These are phyloP conservation scores for Pteruthius melanotis DNA, from an alignment of 2,113 vertebrate genomes.

Conservation along the genomic window DNA sequence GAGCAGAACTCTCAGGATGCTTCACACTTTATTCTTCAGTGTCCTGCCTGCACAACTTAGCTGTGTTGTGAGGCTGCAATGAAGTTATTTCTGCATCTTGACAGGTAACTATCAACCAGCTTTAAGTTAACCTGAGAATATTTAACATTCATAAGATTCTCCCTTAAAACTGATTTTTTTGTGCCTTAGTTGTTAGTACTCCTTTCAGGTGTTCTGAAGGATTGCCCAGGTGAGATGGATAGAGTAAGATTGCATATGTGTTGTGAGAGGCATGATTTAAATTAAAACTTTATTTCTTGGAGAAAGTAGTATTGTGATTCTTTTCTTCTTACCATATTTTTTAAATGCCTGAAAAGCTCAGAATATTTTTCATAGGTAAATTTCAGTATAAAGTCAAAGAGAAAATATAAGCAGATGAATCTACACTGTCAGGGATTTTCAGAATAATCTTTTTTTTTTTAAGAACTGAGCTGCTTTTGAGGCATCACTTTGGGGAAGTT, in stretches of 20 bases:
- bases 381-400: neutral
- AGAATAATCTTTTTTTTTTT: fast-evolving
- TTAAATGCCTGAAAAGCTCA: neutral
- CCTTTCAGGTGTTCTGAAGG: neutral
- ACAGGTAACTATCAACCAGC: neutral
- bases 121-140: neutral
- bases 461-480: neutral
- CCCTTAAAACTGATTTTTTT: neutral
- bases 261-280: neutral
- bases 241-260: neutral
- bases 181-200: neutral
- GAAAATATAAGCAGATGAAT: neutral
- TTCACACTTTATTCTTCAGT: fast-evolving
- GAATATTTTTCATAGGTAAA: neutral
- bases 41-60: neutral
- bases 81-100: neutral
- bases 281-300: neutral
- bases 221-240: neutral
- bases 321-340: neutral
- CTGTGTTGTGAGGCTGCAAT: neutral
- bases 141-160: neutral
- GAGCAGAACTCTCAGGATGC: neutral
- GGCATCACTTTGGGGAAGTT: neutral
- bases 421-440: neutral
- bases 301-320: neutral